These are phyloP conservation scores for Siniperca knerii DNA, from an alignment of 2,113 vertebrate species.

Conservation along the genomic window DNA sequence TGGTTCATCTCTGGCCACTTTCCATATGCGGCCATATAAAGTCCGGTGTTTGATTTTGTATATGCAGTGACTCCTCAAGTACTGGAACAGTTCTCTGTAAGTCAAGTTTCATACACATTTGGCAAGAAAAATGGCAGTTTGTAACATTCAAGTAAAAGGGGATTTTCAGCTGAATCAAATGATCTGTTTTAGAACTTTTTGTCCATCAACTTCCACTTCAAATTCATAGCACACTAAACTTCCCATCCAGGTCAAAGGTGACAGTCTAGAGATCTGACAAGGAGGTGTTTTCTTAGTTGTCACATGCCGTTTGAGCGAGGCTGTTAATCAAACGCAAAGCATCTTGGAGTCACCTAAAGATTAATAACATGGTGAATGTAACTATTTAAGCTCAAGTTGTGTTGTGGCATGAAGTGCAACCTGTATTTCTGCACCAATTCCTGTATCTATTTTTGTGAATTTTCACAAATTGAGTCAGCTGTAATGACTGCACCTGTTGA, in stretches of 20 bases:
- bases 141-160: constrained; percentile 46
- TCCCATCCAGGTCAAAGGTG: not conserved
- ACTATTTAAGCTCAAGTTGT: not conserved
- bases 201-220: not conserved
- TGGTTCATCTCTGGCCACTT: constrained; percentile 27
- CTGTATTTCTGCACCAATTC: not conserved
- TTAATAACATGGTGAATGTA: too few relatives aligned
- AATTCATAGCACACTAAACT: not conserved
- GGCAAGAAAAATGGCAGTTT: constrained; percentile 48
- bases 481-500: constrained; percentile 19
- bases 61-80: not conserved
- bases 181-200: not conserved
- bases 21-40: not conserved
- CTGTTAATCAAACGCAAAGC: not conserved
- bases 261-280: not conserved
- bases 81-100: not conserved
- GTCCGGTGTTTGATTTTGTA: not conserved
- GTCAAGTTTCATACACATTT: constrained; percentile 17
- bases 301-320: not conserved
- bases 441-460: not conserved
- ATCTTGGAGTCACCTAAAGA: not conserved
- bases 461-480: constrained; percentile 10
- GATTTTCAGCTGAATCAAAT: constrained; percentile 19
- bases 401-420: not conserved
- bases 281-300: not conserved